A percentile compares a stretch with the other conserved stretches of the same genome.
Conservation (phyloP, 2,797 vertebrate genomes). For the Setipinna tenuifilis region DNA sequence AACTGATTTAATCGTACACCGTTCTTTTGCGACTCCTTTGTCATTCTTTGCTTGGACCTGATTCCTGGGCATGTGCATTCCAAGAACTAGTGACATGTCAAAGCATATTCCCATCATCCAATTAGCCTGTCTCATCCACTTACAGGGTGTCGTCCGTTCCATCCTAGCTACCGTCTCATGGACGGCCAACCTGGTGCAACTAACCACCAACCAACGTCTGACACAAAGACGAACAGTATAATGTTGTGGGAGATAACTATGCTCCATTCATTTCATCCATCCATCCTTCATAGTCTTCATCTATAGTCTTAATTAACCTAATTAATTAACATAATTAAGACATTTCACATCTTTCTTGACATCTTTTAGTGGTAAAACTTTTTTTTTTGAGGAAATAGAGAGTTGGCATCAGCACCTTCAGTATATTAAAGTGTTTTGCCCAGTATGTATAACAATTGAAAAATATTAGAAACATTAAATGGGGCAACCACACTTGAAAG, state of each 20-base stretch:
- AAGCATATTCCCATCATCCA: constrained; percentile 62
- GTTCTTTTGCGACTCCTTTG: neutral
- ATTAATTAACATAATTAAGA: too few relatives aligned
- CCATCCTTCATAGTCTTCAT: neutral
- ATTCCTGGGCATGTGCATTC: constrained; percentile 41
- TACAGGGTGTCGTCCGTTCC: constrained; percentile 54
- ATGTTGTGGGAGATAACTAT: neutral
- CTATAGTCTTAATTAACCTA: too few relatives aligned
- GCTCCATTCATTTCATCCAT: neutral
- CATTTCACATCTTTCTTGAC: too few relatives aligned
- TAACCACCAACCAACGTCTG: neutral
- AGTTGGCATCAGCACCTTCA: too few relatives aligned
- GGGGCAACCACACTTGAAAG: too few relatives aligned
- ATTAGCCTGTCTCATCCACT: constrained; percentile 75
- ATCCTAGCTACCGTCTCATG: constrained; percentile 29
- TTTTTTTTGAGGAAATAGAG: too few relatives aligned
- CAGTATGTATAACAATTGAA: too few relatives aligned
- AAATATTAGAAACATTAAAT: too few relatives aligned
- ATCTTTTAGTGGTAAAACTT: too few relatives aligned
- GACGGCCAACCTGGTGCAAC: constrained; percentile 6
- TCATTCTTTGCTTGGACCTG: neutral
- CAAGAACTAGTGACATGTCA: constrained; percentile 58
- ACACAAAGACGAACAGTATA: neutral
- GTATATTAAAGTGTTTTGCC: too few relatives aligned
- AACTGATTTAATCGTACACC: neutral